Evolutionary conservation across 2,888 invertebrate genomes (phyloP).

Genomic region (Anodontia alba): DNA sequence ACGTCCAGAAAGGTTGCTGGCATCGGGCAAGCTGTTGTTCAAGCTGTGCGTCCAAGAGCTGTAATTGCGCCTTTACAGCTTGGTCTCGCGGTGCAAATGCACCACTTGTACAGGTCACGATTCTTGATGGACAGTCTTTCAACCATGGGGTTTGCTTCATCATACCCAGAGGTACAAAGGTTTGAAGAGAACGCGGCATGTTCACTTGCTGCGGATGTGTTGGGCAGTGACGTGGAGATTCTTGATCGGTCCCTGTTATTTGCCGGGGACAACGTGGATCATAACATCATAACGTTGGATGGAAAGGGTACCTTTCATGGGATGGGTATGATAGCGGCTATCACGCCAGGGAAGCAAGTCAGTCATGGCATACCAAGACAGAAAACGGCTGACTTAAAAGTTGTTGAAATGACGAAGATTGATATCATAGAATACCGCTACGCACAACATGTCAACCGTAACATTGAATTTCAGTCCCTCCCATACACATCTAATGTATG

Average conservation of each 20-base stretch:
- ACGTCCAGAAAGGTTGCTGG: neutral
- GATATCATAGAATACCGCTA: neutral
- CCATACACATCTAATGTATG: neutral
- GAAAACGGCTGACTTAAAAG: neutral
- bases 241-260: conserved; percentile 28
- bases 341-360: neutral
- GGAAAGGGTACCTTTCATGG: conserved; percentile 46
- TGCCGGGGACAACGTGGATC: conserved; percentile 33
- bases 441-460: neutral
- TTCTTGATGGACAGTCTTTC: conserved; percentile 56
- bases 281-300: conserved; percentile 20
- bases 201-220: conserved; percentile 11
- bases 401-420: neutral
- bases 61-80: conserved; percentile 38
- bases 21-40: conserved; percentile 41
- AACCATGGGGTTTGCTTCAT: conserved; percentile 18
- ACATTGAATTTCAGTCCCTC: neutral
- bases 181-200: conserved; percentile 28
- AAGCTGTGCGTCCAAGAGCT: conserved; percentile 37
- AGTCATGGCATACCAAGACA: neutral
- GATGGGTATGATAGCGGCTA: conserved; percentile 37
- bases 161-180: conserved; percentile 21
- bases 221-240: conserved; percentile 22
- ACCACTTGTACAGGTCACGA: conserved; percentile 28
- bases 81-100: conserved; percentile 38